Evolutionary conservation across 2,888 invertebrate genomes (phyloP).

Genomic region (Anoncus sp.): DNA sequence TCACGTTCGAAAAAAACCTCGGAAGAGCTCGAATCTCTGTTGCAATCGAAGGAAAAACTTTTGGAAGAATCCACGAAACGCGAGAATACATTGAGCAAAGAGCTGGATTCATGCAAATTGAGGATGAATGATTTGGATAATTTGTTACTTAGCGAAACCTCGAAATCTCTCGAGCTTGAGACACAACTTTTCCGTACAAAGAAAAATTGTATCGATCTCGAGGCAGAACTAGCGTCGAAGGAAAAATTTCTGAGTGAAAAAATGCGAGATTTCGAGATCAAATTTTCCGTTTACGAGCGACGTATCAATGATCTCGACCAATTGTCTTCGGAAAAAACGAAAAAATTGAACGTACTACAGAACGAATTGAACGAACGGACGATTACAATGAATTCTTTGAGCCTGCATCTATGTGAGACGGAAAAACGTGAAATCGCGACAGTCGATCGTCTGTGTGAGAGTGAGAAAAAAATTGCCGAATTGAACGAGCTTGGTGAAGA

Average conservation of each 20-base stretch:
- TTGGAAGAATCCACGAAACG: slow-evolving; percentile 12
- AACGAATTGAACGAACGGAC: slow-evolving; percentile 37
- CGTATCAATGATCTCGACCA: slow-evolving; percentile 54
- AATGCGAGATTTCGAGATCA: slow-evolving; percentile 10
- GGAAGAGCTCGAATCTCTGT: slow-evolving; percentile 38
- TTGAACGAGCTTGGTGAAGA: slow-evolving; percentile 70
- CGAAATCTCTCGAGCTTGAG: slow-evolving; percentile 15
- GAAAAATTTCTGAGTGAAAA: slow-evolving; percentile 16
- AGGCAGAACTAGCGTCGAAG: slow-evolving; percentile 5
- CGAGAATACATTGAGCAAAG: slow-evolving; percentile 5
- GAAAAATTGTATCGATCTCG: not conserved
- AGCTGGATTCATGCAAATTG: slow-evolving; percentile 17
- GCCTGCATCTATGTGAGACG: not conserved
- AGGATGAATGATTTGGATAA: slow-evolving; percentile 29
- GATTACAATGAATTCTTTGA: slow-evolving; percentile 17
- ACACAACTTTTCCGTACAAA: not conserved
- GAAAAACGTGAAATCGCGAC: slow-evolving; percentile 45
- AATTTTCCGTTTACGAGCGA: slow-evolving; percentile 20
- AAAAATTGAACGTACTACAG: slow-evolving; percentile 5
- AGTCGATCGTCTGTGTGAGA: slow-evolving; percentile 64
- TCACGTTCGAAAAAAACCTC: slow-evolving; percentile 11
- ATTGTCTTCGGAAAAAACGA: slow-evolving; percentile 2
- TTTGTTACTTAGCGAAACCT: slow-evolving; percentile 6
- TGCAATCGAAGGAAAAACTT: slow-evolving; percentile 23
- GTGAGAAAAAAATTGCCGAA: slow-evolving; percentile 68